Evolutionary conservation across 2,888 invertebrate species (phyloP), one percentile per base, ranked within the genome.

Genomic region (Hipparchia sbordonii): DNA sequence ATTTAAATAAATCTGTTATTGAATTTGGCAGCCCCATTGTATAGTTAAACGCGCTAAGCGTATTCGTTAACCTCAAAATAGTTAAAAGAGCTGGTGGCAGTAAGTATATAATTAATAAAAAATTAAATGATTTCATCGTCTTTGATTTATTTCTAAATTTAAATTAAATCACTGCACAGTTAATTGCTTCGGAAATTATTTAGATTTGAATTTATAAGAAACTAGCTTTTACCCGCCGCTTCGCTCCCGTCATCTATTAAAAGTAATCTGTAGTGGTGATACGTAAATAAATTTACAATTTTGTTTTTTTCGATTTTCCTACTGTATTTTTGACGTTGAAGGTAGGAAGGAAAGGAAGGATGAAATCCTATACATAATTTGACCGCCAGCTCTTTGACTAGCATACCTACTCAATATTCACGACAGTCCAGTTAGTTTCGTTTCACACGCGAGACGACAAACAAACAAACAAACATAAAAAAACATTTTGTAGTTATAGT

Each of bases 401-500:
- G 10, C 1, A 54, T 23, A 68, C 23, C 23, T 23, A 23, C 46
- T 23, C 48, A 46, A 33, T 51, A 60, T 45, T 51, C 67, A 48
- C 67, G 56, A 72, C 61, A 62, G 71, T 74, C 62, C 71, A 72
- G 65, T 72, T 74, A 67, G 67, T 67, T 57, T 52, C 61, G 13
- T 52, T 48, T 67, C 54, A 61, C 56, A 63, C 48, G 70, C 72
- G 82, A 13, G 9, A 8, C 45, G 13, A 59, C 48, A 69, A 61
- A 61, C 69, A 51, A 52, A 67, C 62, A 59, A 23, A n/a, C n/a
- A n/a, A n/a, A n/a, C n/a, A n/a, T n/a, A n/a, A 23, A n/a, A 9
- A 61, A 65, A 67, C 23, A 56, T 61, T 68, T 66, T 78, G 86
- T 91, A 90, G 90, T 81, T 80, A 86, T 90, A 91, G 85, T 92